Percentiles rank a stretch among this genome's conserved stretches.
phyloP scores from a whole-genome alignment of 23 tunicate species.

The Aplidium turbinatum region DNA sequence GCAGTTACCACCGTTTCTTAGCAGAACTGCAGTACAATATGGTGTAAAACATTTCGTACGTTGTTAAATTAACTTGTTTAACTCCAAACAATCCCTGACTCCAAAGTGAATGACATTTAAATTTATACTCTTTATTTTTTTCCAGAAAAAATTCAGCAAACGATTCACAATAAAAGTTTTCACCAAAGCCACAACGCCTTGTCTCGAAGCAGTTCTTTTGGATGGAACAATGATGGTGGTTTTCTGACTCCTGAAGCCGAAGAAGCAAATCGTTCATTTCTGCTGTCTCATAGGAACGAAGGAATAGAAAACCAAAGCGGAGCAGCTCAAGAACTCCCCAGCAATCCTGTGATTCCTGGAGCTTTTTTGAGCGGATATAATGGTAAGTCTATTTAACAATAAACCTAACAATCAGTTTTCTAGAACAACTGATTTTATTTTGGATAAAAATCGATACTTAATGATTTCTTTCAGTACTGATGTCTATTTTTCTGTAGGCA shows the following conservation, averaged over 20 bases:
- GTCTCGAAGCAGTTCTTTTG: constrained; percentile 24
- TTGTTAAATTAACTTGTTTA: too few species aligned
- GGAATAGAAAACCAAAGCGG: not conserved
- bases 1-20: too few species aligned
- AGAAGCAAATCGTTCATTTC: constrained; percentile 6
- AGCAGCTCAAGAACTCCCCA: constrained; percentile 51
- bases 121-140: not conserved
- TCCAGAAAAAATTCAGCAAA: constrained; percentile 56
- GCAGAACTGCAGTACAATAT: too few species aligned
- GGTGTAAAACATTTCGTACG: too few species aligned
- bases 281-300: constrained; percentile 28
- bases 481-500: constrained; percentile 53
- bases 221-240: constrained; percentile 15
- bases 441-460: not conserved
- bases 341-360: constrained; percentile 92
- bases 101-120: too few species aligned
- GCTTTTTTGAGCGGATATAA: constrained; percentile 88
- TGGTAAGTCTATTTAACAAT: constrained; percentile 68
- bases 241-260: constrained; percentile 18
- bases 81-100: too few species aligned
- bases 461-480: not conserved
- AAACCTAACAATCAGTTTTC: not conserved
- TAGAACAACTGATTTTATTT: not conserved
- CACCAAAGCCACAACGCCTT: not conserved
- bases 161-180: constrained; percentile 7